Base-by-base conservation (phyloP, 2,797 vertebrate species). In the Chelmon rostratus region DNA sequence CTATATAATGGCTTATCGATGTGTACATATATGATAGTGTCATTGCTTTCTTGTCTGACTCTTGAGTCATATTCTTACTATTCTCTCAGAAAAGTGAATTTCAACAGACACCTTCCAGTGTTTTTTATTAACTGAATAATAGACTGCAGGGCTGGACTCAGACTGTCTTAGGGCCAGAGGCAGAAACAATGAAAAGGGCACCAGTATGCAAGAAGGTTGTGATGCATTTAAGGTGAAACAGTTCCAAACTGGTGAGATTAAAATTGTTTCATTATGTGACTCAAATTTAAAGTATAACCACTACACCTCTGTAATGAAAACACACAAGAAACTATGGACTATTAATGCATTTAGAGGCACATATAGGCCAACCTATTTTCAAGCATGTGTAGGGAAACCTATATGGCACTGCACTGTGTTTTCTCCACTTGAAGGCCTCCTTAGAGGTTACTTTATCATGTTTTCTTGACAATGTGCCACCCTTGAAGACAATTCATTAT, bases 81-180 rank as follows among this genome's bases (percentile, higher is more conserved):
- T 52, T 69, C 33, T 72, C n/a, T 42, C 16, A 68, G 28, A 66
- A 67, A 74, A 70, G 25, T 8, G 1, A 8, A 31, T 72, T 52
- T 57, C 15, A 75, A 23, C 13, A 19, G 8, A 18, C 12, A 56
- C 25, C 33, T 54, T 37, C 12, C 18, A 28, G 35, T 21, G 10
- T 25, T 42, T 33, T 47, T 68, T 21, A 40, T 56, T 2, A 40
- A 33, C n/a, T 40, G 19, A 63, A 31, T 21, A 63, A 64, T 18
- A 44, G 21, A 28, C 8, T 25, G n/a, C 38, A 25, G 7, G 25
- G 6, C 37, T 40, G 37, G 38, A 18, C 13, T 46, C n/a, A 18
- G 38, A 21, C 57, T 35, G 10, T 38, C 35, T 37, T 35, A 18
- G 15, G 33, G 10, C 28, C 56, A 38, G 16, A n/a, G 12, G 35